Conservation (phyloP, 2,113 vertebrate species). For the Rhineura floridana region DNA sequence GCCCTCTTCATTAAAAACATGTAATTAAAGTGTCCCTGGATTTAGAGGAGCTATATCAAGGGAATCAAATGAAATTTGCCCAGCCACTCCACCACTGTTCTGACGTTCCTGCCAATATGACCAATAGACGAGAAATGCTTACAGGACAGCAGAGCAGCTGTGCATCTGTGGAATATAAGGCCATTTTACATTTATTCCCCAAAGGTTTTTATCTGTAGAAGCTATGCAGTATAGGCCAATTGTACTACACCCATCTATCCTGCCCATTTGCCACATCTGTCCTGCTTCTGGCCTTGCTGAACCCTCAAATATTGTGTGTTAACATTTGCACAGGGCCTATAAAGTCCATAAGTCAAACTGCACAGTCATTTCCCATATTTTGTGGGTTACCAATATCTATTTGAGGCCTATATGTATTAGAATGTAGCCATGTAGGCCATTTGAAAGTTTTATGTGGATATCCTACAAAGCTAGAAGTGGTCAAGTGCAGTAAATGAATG, state of each 20-base stretch:
- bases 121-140: not conserved
- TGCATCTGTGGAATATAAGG: not conserved
- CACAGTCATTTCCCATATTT: not conserved
- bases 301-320: not conserved
- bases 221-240: not conserved
- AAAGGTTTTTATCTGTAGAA: not conserved
- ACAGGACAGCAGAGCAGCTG: not conserved
- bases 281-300: not conserved
- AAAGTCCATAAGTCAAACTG: not conserved
- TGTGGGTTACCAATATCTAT: not conserved
- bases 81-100: not conserved
- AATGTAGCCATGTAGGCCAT: not conserved
- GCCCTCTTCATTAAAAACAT: constrained; percentile 37
- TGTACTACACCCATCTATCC: not conserved
- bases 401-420: not conserved
- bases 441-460: not conserved
- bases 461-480: too few species aligned
- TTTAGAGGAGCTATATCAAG: not conserved
- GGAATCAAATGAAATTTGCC: constrained; percentile 4
- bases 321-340: not conserved
- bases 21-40: constrained; percentile 15
- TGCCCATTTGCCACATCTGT: too few species aligned
- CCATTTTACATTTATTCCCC: too few species aligned
- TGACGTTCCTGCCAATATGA: not conserved
- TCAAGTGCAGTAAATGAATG: not conserved